phyloP scores from a whole-genome alignment of 2,797 vertebrate genomes.

The Naso thynnoides region DNA sequence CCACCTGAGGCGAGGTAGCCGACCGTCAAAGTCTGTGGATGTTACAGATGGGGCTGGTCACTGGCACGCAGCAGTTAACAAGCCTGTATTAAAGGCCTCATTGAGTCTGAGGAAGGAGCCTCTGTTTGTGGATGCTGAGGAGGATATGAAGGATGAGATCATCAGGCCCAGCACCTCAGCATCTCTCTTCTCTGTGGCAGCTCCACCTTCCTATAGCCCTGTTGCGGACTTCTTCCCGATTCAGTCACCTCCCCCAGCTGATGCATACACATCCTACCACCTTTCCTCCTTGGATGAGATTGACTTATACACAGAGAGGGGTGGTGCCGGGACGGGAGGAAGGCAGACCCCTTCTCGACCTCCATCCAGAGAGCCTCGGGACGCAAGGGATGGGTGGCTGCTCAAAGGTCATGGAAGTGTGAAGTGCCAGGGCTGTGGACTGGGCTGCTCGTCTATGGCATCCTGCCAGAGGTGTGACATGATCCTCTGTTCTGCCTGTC shows the following conservation, averaged over 20 bases:
- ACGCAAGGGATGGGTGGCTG: slow-evolving; percentile 83
- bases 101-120: slow-evolving; percentile 95
- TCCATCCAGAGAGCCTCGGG: slow-evolving; percentile 83
- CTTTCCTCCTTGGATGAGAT: slow-evolving; percentile 91
- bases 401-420: slow-evolving; percentile 81
- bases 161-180: slow-evolving; percentile 89
- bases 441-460: slow-evolving; percentile 85
- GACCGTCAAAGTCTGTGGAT: slow-evolving; percentile 95
- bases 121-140: slow-evolving; percentile 88
- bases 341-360: slow-evolving; percentile 84
- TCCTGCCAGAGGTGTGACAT: slow-evolving; percentile 90
- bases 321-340: slow-evolving; percentile 73
- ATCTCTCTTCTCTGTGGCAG: slow-evolving; percentile 89
- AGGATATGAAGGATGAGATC: slow-evolving; percentile 94
- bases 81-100: slow-evolving; percentile 91
- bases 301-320: slow-evolving; percentile 94
- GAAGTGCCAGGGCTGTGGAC: slow-evolving; percentile 93
- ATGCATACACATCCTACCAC: slow-evolving; percentile 87
- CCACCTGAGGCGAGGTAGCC: slow-evolving; percentile 93
- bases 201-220: slow-evolving; percentile 88
- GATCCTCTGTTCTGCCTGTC: slow-evolving; percentile 90
- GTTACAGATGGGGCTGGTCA: slow-evolving; percentile 93
- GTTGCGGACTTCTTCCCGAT: slow-evolving; percentile 89
- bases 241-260: slow-evolving; percentile 86
- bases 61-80: slow-evolving; percentile 91